These are phyloP conservation scores for Calycopis cecrops DNA, from an alignment of 1,140 invertebrate species.

Conservation along the genomic window DNA sequence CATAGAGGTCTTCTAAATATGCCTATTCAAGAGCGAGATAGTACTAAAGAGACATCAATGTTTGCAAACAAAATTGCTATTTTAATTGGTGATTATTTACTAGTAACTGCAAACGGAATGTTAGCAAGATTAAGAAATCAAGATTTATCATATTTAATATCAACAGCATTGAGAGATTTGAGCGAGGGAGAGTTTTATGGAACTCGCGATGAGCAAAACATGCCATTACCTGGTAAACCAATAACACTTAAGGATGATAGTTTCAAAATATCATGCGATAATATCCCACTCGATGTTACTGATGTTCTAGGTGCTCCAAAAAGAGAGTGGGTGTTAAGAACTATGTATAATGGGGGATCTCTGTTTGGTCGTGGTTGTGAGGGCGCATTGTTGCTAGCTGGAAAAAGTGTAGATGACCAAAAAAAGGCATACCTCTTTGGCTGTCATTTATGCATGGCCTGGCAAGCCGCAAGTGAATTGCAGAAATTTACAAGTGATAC, in stretches of 20 bases:
- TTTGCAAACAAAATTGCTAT: slow-evolving; percentile 95
- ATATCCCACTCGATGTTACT: slow-evolving; percentile 57
- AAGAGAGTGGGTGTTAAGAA: slow-evolving; percentile 86
- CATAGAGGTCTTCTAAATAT: slow-evolving; percentile 92
- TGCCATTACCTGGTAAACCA: slow-evolving; percentile 81
- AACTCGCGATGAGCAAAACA: slow-evolving; percentile 84
- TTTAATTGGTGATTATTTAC: slow-evolving; percentile 91
- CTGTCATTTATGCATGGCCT: slow-evolving; percentile 87
- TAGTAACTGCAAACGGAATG: slow-evolving; percentile 88
- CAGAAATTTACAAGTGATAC: slow-evolving; percentile 59
- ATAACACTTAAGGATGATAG: slow-evolving; percentile 27
- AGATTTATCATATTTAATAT: slow-evolving; percentile 89
- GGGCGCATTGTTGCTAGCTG: slow-evolving; percentile 85
- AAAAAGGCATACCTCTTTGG: slow-evolving; percentile 87
- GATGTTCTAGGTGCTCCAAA: slow-evolving; percentile 79
- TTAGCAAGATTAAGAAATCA: slow-evolving; percentile 82
- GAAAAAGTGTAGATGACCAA: slow-evolving; percentile 78
- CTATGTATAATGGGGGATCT: slow-evolving; percentile 84
- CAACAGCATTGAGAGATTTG: slow-evolving; percentile 86
- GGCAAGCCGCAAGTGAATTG: slow-evolving; percentile 83
- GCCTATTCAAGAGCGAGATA: slow-evolving; percentile 65
- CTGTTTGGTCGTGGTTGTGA: slow-evolving; percentile 89
- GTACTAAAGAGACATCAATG: slow-evolving; percentile 77
- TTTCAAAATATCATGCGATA: slow-evolving; percentile 50
- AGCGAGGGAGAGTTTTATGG: slow-evolving; percentile 91